Evolutionary conservation across 1,140 invertebrate species (phyloP), one percentile per base, ranked within the genome.

Genomic region (Tribolium castaneum): DNA sequence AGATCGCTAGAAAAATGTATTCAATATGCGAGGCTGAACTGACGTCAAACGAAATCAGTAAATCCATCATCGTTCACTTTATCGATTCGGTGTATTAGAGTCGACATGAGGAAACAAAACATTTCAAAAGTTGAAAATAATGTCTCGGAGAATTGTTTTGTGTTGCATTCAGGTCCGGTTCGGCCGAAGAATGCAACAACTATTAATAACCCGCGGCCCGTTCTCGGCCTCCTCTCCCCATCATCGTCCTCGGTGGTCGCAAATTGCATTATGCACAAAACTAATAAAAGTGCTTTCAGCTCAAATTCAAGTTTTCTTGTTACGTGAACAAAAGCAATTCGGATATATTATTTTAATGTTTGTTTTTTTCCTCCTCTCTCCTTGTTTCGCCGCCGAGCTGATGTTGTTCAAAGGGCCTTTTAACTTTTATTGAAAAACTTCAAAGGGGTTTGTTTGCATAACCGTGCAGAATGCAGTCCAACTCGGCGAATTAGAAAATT

Each of bases 401-500:
- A 35, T 66, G 59, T 66, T 73, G 71, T 30, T 73, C 71, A 73
- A 73, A 73, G 71, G 71, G 52, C 52, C 30, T 52, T 73, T 54
- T 50, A 73, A 30, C 71, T 52, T 73, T 73, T 73, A 73, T 73
- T 73, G 49, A 73, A 73, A 73, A 73, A 73, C 49, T 73, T 73
- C 71, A 73, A 73, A 73, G 71, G 52, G 25, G 50, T 30, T 54
- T 54, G 49, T 73, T 73, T 73, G 71, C 71, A 73, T 73, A 73
- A 54, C 52, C 39, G 59, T 66, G 59, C 59, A 66, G 59, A 66
- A 74, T 62, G 62, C 78, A 56, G 59, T 71, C 59, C 51, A 75
- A 80, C 72, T 78, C 76, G 76, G 70, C 76, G 72, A 80, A 72
- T 72, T 72, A 80, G 76, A 78, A 80, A 80, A 78, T 75, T 16